Conservation (phyloP, 2,113 vertebrate genomes). For the Erinaceus europaeus region DNA sequence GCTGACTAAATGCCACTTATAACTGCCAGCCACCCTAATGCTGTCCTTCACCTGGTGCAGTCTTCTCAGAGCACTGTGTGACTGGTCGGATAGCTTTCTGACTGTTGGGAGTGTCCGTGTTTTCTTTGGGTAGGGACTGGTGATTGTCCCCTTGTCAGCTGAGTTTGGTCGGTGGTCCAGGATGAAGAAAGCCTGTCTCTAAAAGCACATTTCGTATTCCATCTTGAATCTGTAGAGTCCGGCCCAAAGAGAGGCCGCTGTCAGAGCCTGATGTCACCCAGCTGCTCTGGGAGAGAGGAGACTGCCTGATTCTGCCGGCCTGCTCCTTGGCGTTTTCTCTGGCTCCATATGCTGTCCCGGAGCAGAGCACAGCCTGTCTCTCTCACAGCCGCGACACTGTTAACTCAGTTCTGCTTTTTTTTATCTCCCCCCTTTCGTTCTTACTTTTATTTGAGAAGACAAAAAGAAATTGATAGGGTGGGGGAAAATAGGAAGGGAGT, state of each 20-base stretch:
- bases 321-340: neutral
- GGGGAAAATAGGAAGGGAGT: no score
- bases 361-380: neutral
- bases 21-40: neutral
- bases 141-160: neutral
- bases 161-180: neutral
- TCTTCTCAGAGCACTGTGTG: neutral
- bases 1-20: conserved; percentile 16
- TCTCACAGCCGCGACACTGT: neutral
- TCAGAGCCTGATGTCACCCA: neutral
- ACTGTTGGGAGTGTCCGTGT: neutral
- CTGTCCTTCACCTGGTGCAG: neutral
- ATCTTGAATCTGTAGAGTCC: neutral
- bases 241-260: neutral
- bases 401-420: no score
- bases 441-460: no score
- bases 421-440: no score
- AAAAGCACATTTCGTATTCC: neutral
- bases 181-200: neutral
- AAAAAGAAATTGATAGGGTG: no score
- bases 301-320: neutral
- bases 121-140: neutral
- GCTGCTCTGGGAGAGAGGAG: neutral
- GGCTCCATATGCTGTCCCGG: neutral
- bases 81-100: neutral